Conservation (phyloP, 2,113 vertebrate species). For the Proterorhinus semilunaris region DNA sequence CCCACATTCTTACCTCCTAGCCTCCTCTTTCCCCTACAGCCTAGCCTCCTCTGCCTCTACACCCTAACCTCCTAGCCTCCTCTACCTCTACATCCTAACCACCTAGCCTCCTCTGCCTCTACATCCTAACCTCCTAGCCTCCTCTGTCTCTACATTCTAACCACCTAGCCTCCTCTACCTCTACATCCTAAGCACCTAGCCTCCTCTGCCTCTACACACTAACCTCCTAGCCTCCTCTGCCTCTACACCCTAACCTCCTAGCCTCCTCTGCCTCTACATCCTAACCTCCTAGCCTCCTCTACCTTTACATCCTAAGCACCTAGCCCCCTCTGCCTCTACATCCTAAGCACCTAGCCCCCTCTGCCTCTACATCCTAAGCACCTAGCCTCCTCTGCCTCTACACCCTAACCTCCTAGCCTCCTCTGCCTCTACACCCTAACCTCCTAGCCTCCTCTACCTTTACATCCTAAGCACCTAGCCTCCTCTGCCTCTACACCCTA, state of each 20-base stretch:
- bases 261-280: background rate
- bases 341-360: background rate
- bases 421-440: background rate
- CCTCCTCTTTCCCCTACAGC: background rate
- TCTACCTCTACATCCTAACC: background rate
- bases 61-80: background rate
- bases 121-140: conserved; percentile 46
- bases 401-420: background rate
- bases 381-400: background rate
- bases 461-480: background rate
- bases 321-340: conserved; percentile 10
- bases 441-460: background rate
- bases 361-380: background rate
- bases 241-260: background rate
- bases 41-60: conserved; percentile 8
- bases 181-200: too few relatives aligned
- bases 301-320: background rate
- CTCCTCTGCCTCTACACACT: too few relatives aligned
- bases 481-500: background rate
- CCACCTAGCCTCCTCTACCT: too few relatives aligned
- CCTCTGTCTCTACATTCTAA: too few relatives aligned
- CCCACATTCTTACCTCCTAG: background rate
- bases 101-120: conserved; percentile 7
- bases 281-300: background rate
- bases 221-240: background rate